A percentile compares a stretch with the other conserved stretches of the same genome.
These are phyloP conservation scores for Cantharis rustica DNA, from an alignment of 2,888 invertebrate species.

Conservation along the genomic window DNA sequence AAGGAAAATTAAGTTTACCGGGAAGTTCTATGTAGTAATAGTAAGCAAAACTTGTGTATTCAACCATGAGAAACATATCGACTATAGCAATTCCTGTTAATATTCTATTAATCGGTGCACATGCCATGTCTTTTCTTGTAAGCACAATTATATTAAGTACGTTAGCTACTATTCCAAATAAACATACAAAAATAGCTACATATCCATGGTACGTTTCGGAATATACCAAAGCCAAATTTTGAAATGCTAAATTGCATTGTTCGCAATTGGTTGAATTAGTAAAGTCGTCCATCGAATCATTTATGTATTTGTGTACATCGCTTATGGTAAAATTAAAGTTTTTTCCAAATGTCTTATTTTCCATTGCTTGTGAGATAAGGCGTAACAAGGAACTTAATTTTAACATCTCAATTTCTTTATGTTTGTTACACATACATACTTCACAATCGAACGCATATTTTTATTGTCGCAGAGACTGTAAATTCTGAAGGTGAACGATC, in stretches of 20 bases:
- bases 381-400: conserved; percentile 11
- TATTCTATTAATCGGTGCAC: conserved; percentile 85
- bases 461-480: not conserved
- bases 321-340: conserved; percentile 6
- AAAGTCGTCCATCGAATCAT: not conserved
- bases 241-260: conserved; percentile 27
- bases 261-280: conserved; percentile 12
- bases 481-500: not conserved
- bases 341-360: conserved; percentile 16
- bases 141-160: conserved; percentile 85
- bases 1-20: conserved; percentile 68
- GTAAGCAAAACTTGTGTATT: conserved; percentile 77
- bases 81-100: conserved; percentile 85
- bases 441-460: not conserved
- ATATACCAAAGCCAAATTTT: conserved; percentile 66
- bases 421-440: not conserved
- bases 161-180: conserved; percentile 87
- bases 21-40: conserved; percentile 70
- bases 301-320: conserved; percentile 19
- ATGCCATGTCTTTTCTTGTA: conserved; percentile 78
- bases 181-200: conserved; percentile 79
- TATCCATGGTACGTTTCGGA: conserved; percentile 77
- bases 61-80: conserved; percentile 89
- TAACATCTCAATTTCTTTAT: conserved; percentile 6
- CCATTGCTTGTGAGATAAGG: conserved; percentile 13